Evolutionary conservation across 2,888 invertebrate species (phyloP), one percentile per base, ranked within the genome.

Genomic region (Leptopterna dolabrata): DNA sequence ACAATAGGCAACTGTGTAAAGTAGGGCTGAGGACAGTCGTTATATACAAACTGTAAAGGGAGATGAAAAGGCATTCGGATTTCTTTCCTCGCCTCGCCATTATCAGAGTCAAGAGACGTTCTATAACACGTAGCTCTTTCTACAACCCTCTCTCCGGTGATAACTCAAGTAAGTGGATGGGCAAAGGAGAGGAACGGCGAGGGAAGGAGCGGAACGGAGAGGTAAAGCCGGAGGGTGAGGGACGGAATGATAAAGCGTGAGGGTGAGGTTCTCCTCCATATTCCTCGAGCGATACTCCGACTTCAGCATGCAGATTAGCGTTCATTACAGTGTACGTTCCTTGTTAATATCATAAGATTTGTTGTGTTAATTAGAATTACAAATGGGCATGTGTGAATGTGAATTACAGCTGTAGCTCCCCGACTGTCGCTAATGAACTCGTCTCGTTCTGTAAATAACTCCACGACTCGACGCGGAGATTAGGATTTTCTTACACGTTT

Each of bases 341-440:
- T 63, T 63, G 63, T 78, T 78, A 78, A 78, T 78, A 78, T 78
- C 78, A 78, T 47, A 78, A 78, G 78, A 78, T 41, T 78, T 24
- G 78, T 78, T 78, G 78, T 78, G 43, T 78, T 78, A 78, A 78
- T 78, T 78, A 78, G 78, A 78, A 78, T 78, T 78, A 78, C 78
- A 78, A 78, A 78, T 78, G 45, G 43, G 47, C 11, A 45, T 45
- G 78, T 78, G 78, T 43, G 78, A 78, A 78, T 78, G 78, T 78
- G 78, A 78, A 43, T 78, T 78, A 78, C 45, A 43, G 47, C 78
- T 78, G 13, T n/a, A 16, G 45, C 78, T 43, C 78, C n/a, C n/a
- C 78, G 29, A 13, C 78, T 41, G 41, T 43, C 76, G 43, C 76
- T 43, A 36, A 43, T 43, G 41, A 76, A 36, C 76, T 63, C 63